phyloP scores from a whole-genome alignment of 1,140 invertebrate genomes.

The Galendromus occidentalis region DNA sequence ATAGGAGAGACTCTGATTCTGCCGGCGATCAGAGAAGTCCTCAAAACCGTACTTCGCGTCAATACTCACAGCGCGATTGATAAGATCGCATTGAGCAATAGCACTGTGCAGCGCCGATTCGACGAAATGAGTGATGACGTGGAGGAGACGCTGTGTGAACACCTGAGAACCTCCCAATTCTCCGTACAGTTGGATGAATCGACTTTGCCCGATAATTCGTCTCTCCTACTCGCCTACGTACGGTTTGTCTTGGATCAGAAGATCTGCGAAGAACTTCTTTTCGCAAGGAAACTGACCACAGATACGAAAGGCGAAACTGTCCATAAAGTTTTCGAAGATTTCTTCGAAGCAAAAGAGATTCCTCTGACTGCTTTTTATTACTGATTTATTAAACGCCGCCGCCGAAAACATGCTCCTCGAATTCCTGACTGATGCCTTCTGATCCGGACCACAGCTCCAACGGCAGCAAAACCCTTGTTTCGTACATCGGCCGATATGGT shows the following conservation, averaged over 20 bases:
- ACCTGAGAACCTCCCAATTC: slow-evolving; percentile 16
- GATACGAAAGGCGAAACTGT: too few relatives aligned
- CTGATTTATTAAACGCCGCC: too few relatives aligned
- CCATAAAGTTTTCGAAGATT: too few relatives aligned
- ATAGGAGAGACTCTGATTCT: slow-evolving; percentile 18
- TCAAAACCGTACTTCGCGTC: slow-evolving; percentile 13
- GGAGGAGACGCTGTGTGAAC: slow-evolving; percentile 12
- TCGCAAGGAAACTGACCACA: too few relatives aligned
- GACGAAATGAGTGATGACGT: slow-evolving; percentile 14
- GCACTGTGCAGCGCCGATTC: slow-evolving; percentile 13
- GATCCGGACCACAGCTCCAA: too few relatives aligned
- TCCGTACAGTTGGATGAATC: slow-evolving; percentile 18
- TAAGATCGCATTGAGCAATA: slow-evolving; percentile 16
- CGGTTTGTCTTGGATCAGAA: slow-evolving; percentile 13
- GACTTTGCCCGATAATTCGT: slow-evolving; percentile 17
- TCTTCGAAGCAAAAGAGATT: too few relatives aligned
- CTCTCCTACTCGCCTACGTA: slow-evolving; percentile 16
- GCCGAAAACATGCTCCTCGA: too few relatives aligned
- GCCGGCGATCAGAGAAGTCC: slow-evolving; percentile 11
- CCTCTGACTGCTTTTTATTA: too few relatives aligned
- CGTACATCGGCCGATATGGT: too few relatives aligned
- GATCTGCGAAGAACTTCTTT: not conserved
- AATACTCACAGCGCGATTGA: slow-evolving; percentile 12
- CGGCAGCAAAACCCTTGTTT: too few relatives aligned
- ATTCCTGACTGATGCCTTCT: too few relatives aligned